Percentiles rank a stretch among this genome's conserved stretches.
These are phyloP conservation scores for Athripsodes cinereus DNA, from an alignment of 2,888 invertebrate genomes.

Conservation along the genomic window DNA sequence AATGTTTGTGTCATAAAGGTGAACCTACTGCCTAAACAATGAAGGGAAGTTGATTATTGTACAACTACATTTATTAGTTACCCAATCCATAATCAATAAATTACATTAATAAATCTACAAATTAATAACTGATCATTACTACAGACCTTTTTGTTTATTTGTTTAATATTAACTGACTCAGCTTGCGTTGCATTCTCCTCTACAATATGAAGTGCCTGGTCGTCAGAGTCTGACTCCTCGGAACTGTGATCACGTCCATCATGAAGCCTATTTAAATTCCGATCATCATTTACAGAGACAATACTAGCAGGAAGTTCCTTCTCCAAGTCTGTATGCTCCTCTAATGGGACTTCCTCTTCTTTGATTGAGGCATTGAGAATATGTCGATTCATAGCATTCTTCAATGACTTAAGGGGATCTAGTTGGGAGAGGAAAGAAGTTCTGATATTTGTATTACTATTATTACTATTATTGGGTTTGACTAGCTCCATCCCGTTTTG, in stretches of 20 bases:
- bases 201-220: constrained; percentile 3
- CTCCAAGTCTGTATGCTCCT: not conserved
- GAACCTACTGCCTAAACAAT: too few relatives aligned
- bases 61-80: too few relatives aligned
- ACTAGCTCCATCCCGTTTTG: too few relatives aligned
- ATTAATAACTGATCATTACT: too few relatives aligned
- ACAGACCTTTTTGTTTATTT: too few relatives aligned
- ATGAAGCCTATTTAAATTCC: not conserved
- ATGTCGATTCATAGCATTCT: not conserved
- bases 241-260: not conserved
- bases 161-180: not conserved
- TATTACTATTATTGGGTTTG: too few relatives aligned
- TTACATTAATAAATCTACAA: too few relatives aligned
- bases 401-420: not conserved
- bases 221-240: constrained; percentile 20
- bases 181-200: constrained; percentile 3
- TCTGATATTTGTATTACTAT: too few relatives aligned
- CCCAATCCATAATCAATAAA: too few relatives aligned
- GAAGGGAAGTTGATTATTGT: too few relatives aligned
- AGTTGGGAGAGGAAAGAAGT: too few relatives aligned
- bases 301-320: not conserved
- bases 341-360: not conserved
- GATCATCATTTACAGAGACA: not conserved
- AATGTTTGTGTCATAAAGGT: too few relatives aligned
- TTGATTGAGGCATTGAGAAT: not conserved